Conservation (phyloP, 1,140 invertebrate species). For the Diorhabda elongata region DNA sequence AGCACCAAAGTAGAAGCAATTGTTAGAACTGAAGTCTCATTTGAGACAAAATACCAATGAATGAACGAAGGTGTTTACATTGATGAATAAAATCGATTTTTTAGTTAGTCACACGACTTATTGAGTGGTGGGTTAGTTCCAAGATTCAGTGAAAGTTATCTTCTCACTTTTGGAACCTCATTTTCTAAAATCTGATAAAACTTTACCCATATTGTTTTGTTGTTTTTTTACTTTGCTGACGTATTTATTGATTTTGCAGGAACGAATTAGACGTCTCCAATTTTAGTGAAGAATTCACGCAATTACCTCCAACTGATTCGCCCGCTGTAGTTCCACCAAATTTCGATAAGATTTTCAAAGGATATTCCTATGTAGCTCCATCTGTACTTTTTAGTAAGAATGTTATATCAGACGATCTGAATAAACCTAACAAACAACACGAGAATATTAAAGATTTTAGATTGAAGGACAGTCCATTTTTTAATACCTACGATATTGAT, state of each 20-base stretch:
- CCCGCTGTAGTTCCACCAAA: conserved; percentile 81
- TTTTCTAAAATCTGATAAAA: too few relatives aligned
- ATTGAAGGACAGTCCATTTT: conserved; percentile 77
- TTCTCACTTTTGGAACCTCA: too few relatives aligned
- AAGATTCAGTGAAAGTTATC: too few relatives aligned
- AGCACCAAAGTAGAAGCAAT: too few relatives aligned
- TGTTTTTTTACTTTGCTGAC: too few relatives aligned
- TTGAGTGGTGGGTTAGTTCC: too few relatives aligned
- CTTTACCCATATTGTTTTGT: too few relatives aligned
- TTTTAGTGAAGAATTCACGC: conserved; percentile 94
- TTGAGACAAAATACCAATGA: too few relatives aligned
- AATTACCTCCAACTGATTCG: conserved; percentile 84
- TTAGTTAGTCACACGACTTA: too few relatives aligned
- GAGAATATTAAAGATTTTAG: conserved; percentile 39
- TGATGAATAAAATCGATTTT: too few relatives aligned
- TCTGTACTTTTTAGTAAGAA: conserved; percentile 86
- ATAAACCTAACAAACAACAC: conserved; percentile 42
- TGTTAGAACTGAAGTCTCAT: too few relatives aligned
- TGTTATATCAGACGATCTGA: conserved; percentile 59
- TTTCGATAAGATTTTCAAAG: conserved; percentile 82
- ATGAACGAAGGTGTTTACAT: too few relatives aligned
- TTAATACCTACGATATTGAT: conserved; percentile 77
- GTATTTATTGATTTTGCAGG: conserved; percentile 34
- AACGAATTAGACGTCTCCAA: conserved; percentile 90
- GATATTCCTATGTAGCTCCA: conserved; percentile 94